Percentiles rank a stretch among this genome's conserved stretches.
These are phyloP conservation scores for Neogale vison DNA, from an alignment of 2,113 vertebrate species.

Conservation along the genomic window DNA sequence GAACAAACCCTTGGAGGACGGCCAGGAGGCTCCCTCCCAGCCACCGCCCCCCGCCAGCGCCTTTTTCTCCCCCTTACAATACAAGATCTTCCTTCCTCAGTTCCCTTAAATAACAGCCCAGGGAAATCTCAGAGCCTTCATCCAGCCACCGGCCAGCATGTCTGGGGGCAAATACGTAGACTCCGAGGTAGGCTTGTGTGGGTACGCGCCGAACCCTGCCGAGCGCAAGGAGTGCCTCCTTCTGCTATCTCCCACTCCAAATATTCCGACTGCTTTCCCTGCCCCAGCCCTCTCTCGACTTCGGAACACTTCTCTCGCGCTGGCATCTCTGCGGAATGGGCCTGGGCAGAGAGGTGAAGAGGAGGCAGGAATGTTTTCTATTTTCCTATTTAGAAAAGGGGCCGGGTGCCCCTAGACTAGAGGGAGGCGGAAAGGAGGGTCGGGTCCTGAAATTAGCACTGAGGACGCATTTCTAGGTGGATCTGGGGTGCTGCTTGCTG, in stretches of 20 bases:
- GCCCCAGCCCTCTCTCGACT: constrained; percentile 51
- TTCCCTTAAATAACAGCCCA: constrained; percentile 76
- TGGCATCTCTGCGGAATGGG: constrained; percentile 52
- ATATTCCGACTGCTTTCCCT: background rate
- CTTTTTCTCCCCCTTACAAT: constrained; percentile 57
- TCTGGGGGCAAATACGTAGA: constrained; percentile 95
- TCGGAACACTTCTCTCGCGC: background rate
- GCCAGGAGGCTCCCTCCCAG: constrained; percentile 81
- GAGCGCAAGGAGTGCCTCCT: background rate
- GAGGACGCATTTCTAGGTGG: background rate
- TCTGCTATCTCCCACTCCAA: constrained; percentile 52
- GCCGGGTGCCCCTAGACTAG: background rate
- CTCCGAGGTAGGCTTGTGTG: constrained; percentile 86
- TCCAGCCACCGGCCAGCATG: constrained; percentile 88
- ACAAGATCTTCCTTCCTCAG: constrained; percentile 84
- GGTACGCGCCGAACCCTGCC: background rate
- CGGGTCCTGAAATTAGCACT: background rate
- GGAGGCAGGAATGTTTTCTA: constrained; percentile 22
- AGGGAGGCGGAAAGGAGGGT: background rate
- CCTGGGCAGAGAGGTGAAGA: constrained; percentile 57
- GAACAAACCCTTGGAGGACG: constrained; percentile 81
- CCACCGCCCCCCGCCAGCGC: constrained; percentile 81
- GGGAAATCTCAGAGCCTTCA: constrained; percentile 77
- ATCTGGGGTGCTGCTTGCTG: background rate
- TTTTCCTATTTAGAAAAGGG: background rate